Evolutionary conservation across 2,797 vertebrate species (phyloP), one percentile per base, ranked within the genome.

Genomic region (Sebastiscus albofasciatus): DNA sequence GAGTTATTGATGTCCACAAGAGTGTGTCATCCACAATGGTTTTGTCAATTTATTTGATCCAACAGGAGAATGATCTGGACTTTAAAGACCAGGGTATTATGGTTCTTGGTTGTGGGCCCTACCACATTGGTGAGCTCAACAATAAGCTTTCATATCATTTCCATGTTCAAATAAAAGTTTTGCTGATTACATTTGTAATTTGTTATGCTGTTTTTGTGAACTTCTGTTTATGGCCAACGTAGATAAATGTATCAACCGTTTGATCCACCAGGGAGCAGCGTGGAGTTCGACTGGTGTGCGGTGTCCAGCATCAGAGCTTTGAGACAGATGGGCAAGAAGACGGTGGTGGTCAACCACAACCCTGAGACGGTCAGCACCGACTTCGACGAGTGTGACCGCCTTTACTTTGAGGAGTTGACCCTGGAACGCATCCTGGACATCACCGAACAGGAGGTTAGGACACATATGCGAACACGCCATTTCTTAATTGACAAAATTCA

Each of bases 241-340:
- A 8, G 20, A 54, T 1, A 33, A 39, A 61, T 31, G 24, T 9
- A 31, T 62, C 8, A 2, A 9, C 34, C 8, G 6, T 77, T 61
- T 60, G 4, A 64, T 79, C 59, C 71, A 72, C 33, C 90, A 99
- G 98, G 98, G 77, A 99, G 98, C 96, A 99, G 98, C 0, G 97
- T 99, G 85, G 98, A 99, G 92, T 99, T 99, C 82, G 98, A 99
- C 87, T 99, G 97, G 98, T 99, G 98, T 75, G 98, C 98, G 0
- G 98, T 99, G 87, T 99, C 97, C 82, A 97, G 97, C 42, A 99
- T 98, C 87, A 96, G 98, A 73, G 94, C 97, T 1, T 90, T 99
- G 91, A 95, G 96, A 80, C 96, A 97, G 80, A 97, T 99, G 90
- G 97, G 97, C 79, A 96, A 93, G 93, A 97, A 94, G 95, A 98